A percentile compares a stretch with the other conserved stretches of the same genome.
Conservation (phyloP, 64 coral and sea anemone species). For the Platygyra sinensis region DNA sequence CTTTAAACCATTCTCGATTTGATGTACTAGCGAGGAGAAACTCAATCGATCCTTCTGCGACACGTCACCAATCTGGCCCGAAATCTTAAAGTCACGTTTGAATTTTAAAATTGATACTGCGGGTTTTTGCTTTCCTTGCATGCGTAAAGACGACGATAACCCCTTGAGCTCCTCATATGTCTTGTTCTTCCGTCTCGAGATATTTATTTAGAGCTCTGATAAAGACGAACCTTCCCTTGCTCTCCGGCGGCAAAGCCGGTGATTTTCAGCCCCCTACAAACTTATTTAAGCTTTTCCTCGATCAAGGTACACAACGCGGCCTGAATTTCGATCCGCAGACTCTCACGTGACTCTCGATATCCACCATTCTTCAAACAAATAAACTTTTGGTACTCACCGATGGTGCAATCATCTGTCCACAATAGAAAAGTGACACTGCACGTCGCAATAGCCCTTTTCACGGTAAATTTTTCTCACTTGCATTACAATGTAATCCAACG, state of each 20-base stretch:
- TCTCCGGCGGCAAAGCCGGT: neutral
- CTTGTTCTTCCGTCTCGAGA: neutral
- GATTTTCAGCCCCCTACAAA: neutral
- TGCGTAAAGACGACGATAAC: too few species aligned
- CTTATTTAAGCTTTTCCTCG: conserved; percentile 3
- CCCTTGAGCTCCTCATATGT: neutral
- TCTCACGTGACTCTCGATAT: too few species aligned
- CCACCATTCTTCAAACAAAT: neutral
- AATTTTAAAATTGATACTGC: neutral
- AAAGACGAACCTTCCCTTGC: neutral
- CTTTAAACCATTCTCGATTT: conserved; percentile 31
- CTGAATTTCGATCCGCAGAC: conserved; percentile 22
- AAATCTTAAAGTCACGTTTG: conserved; percentile 20
- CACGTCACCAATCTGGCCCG: neutral
- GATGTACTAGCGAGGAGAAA: conserved; percentile 23
- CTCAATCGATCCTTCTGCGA: conserved; percentile 33
- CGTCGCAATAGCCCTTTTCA: too few species aligned
- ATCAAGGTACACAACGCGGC: neutral
- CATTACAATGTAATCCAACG: too few species aligned
- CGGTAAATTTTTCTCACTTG: too few species aligned
- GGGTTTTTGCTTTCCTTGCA: too few species aligned
- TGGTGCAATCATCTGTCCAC: neutral
- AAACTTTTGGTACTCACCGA: conserved; percentile 6
- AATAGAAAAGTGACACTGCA: neutral
- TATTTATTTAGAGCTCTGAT: neutral